phyloP scores from a whole-genome alignment of 2,113 vertebrate genomes.

The Thinocorus orbignyianus region DNA sequence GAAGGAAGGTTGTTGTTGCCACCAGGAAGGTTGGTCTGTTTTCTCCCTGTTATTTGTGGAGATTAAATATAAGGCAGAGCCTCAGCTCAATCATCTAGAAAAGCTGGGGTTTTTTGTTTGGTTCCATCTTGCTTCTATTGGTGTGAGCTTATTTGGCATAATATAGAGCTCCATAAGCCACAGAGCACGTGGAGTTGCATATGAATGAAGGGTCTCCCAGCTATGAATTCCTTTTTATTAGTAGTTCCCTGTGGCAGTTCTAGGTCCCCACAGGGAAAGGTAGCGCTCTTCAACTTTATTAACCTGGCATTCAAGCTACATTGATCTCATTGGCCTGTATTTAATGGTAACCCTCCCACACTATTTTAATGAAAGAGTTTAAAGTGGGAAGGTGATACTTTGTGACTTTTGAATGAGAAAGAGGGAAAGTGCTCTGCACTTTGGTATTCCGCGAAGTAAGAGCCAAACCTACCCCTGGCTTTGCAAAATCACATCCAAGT shows the following conservation, averaged over 20 bases:
- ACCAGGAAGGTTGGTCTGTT: background rate
- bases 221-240: background rate
- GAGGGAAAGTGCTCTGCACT: background rate
- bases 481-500: background rate
- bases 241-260: background rate
- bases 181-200: background rate
- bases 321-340: background rate
- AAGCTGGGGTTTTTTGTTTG: background rate
- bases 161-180: background rate
- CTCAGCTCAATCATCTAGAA: background rate
- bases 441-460: background rate
- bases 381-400: slow-evolving; percentile 16
- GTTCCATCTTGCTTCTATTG: background rate
- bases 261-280: background rate
- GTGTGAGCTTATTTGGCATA: background rate
- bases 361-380: background rate
- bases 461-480: background rate
- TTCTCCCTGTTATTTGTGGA: background rate
- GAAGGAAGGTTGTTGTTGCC: background rate
- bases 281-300: slow-evolving; percentile 23
- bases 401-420: slow-evolving; percentile 13
- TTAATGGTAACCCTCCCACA: background rate
- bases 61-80: background rate
- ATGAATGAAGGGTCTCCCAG: background rate
- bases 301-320: background rate